Evolutionary conservation across 2,888 invertebrate species (phyloP), one percentile per base, ranked within the genome.

Genomic region (Agrilus cyanescens): DNA sequence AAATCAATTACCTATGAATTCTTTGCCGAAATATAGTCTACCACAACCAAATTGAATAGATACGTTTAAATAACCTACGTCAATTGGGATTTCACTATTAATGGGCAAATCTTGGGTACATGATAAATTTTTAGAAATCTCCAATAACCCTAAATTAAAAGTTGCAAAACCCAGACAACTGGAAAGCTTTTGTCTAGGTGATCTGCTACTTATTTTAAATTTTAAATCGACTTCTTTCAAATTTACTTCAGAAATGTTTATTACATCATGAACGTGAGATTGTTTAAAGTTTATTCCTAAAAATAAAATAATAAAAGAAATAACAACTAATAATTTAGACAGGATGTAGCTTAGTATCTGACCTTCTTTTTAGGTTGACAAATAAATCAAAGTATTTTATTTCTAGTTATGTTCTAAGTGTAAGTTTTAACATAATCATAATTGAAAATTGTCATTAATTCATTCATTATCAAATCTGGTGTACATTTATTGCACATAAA

Each of bases 31-130:
- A 53, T 72, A 68, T 37, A 67, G 54, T 50, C 60, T 59, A 48
- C 70, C 70, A 51, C 67, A 68, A 5, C 71, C 71, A 40, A 74
- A 59, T 52, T 71, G 69, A 25, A 67, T 51, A 4, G 63, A 62
- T 5, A 72, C 59, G 57, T 65, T 70, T 16, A 73, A 52, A 37
- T 60, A 64, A 1, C 72, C 73, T 36, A 65, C 50, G 12, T 53
- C 45, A 43, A 70, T 62, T 48, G 70, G 68, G 4, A 63, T 62
- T 48, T 65, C 64, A 13, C 60, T 51, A 38, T 61, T 50, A 33
- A 73, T 56, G 8, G 59, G 55, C 32, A 73, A 50, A 41, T 65
- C 62, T 49, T 68, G 66, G 20, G 59, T 60, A 36, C 59, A 61
- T 37, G 57, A 65, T 13, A 68, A 57, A 49, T 60, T 57, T 50